Conservation (phyloP, 2,113 vertebrate species). For the Ardeotis arabs region DNA sequence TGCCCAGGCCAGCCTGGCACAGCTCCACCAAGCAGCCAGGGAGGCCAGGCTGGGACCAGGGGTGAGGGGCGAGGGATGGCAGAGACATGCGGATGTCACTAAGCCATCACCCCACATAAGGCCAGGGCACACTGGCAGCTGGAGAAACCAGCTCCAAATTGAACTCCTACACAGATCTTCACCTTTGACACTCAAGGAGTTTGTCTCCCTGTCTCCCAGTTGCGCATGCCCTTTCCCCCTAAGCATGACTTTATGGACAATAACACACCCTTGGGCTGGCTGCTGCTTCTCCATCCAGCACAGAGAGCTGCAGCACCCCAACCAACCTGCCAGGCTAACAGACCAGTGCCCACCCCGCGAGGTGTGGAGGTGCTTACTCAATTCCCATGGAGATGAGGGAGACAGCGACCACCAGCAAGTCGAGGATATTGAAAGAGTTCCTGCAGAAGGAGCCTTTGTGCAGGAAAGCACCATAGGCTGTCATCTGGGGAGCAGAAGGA, state of each 20-base stretch:
- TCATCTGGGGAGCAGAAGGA: constrained; percentile 84
- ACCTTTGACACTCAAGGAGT: not conserved
- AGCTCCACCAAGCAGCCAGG: not conserved
- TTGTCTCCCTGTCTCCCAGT: not conserved
- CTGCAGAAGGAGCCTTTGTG: constrained; percentile 97
- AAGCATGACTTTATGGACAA: accelerated
- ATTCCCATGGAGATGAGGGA: constrained; percentile 95
- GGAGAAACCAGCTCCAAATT: not conserved
- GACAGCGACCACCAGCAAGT: constrained; percentile 92
- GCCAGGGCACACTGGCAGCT: not conserved
- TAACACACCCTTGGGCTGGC: not conserved
- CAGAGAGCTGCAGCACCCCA: not conserved
- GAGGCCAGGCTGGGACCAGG: not conserved
- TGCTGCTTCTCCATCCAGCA: not conserved
- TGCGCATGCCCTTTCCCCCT: not conserved
- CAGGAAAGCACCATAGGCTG: constrained; percentile 92
- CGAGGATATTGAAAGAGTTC: constrained; percentile 97
- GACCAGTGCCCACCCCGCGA: not conserved
- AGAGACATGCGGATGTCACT: accelerated
- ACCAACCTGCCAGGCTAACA: not conserved
- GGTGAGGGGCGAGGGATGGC: not conserved
- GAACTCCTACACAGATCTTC: not conserved
- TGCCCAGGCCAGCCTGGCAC: not conserved
- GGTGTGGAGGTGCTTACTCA: constrained; percentile 80
- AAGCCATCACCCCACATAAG: not conserved